Evolutionary conservation across 2,888 invertebrate genomes (phyloP), one percentile per base, ranked within the genome.

Genomic region (Latheticus oryzae): DNA sequence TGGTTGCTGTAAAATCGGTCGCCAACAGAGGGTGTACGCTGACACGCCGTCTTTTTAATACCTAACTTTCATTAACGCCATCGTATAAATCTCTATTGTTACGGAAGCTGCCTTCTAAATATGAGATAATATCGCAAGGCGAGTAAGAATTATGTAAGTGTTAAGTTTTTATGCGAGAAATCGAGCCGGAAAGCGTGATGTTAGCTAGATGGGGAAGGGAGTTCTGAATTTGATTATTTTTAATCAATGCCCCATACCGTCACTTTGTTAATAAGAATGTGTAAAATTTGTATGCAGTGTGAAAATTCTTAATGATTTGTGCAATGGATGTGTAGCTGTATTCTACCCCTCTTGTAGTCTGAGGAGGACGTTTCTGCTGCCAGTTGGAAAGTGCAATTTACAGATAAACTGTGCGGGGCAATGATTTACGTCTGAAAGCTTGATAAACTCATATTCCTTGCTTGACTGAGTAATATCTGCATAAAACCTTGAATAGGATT

Each of bases 361-460:
- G 78, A 50, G 57, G 35, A 51, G 57, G 57, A 50, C 38, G 53
- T 77, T 76, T 78, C 52, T 26, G 51, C 32, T 47, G 48, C 63
- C 61, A 78, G 72, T 82, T 82, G 83, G 83, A 82, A 85, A 84
- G 84, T 85, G 85, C 84, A 82, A 79, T 82, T 83, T 81, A 81
- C 83, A 83, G 85, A 86, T 85, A 85, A 85, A 78, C 76, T 76
- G 75, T 73, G 73, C 71, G 68, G 74, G 74, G 74, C 81, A 80
- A 84, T 85, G 85, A 85, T 85, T 86, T 85, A 86, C 84, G 82
- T 83, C 82, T 82, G 83, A 85, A 79, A 85, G 85, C 85, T 85
- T 85, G 77, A 77, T 79, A 79, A 78, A 79, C 78, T 78, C 78
- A 78, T 78, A 79, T 78, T 78, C 78, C 76, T 74, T 78, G 78